These are phyloP conservation scores for Apogon hyalosoma DNA, from an alignment of 2,797 vertebrate species.

Conservation along the genomic window DNA sequence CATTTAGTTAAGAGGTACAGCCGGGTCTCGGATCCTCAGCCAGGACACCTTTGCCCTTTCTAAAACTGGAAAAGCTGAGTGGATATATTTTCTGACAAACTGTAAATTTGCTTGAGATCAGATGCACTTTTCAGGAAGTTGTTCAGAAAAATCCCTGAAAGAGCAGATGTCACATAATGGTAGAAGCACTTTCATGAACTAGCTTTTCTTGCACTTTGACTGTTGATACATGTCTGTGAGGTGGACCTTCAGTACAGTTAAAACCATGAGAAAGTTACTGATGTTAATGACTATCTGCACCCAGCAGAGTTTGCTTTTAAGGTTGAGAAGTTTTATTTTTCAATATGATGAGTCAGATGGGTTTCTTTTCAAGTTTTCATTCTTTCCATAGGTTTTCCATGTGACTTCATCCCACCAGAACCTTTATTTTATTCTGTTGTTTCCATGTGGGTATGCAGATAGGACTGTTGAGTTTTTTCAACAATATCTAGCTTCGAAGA, in stretches of 20 bases:
- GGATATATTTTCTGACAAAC: slow-evolving; percentile 13
- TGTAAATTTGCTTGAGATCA: slow-evolving; percentile 21
- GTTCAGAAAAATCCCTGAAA: slow-evolving; percentile 8
- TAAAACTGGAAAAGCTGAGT: slow-evolving; percentile 48
- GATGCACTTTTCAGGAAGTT: slow-evolving; percentile 1
- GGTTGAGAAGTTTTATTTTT: too few relatives aligned
- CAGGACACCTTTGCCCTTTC: slow-evolving; percentile 34
- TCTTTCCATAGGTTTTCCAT: too few relatives aligned
- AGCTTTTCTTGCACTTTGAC: slow-evolving; percentile 1
- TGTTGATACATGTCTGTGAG: background rate
- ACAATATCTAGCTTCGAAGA: background rate
- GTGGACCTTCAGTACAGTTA: background rate
- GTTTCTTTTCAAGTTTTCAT: too few relatives aligned
- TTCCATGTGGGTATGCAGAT: too few relatives aligned
- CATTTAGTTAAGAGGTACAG: slow-evolving; percentile 32
- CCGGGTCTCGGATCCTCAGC: slow-evolving; percentile 36
- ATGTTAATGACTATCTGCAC: too few relatives aligned
- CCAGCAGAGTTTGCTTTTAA: too few relatives aligned
- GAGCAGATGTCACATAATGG: slow-evolving; percentile 6
- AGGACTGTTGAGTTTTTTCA: background rate
- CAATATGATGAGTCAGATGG: too few relatives aligned
- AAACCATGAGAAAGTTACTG: background rate
- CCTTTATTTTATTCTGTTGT: too few relatives aligned
- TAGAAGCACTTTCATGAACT: background rate
- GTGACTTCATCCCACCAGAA: too few relatives aligned